phyloP scores from a whole-genome alignment of 2,888 invertebrate species.

The Gryllus longicercus region DNA sequence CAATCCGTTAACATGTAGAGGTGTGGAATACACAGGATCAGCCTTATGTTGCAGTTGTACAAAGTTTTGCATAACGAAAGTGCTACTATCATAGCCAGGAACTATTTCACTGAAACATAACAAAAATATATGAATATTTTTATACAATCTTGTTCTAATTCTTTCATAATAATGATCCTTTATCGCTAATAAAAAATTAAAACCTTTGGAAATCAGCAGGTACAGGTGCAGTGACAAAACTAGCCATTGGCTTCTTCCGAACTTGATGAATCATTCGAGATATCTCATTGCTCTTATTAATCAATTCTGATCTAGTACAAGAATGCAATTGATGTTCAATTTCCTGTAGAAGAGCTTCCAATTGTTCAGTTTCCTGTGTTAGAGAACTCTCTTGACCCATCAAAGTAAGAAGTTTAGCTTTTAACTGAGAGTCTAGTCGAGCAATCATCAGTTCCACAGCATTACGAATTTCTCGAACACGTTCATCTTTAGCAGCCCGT shows the following conservation, averaged over 20 bases:
- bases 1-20: constrained; percentile 81
- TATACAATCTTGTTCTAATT: background rate
- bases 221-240: constrained; percentile 82
- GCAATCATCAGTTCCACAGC: constrained; percentile 93
- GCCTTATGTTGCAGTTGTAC: constrained; percentile 81
- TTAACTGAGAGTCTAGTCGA: constrained; percentile 82
- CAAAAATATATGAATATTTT: background rate
- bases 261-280: constrained; percentile 80
- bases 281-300: constrained; percentile 74
- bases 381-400: constrained; percentile 84
- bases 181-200: background rate
- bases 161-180: background rate
- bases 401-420: constrained; percentile 79
- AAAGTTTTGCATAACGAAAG: constrained; percentile 84
- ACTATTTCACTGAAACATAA: constrained; percentile 75
- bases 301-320: constrained; percentile 78
- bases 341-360: constrained; percentile 81
- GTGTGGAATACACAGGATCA: constrained; percentile 88
- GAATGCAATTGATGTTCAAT: constrained; percentile 75
- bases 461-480: constrained; percentile 86
- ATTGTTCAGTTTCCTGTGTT: constrained; percentile 83
- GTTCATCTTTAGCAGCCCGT: constrained; percentile 84
- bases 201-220: constrained; percentile 87
- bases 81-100: constrained; percentile 84
- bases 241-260: constrained; percentile 83